Conservation (phyloP, 2,113 vertebrate species). For the Cygnus buccinator region DNA sequence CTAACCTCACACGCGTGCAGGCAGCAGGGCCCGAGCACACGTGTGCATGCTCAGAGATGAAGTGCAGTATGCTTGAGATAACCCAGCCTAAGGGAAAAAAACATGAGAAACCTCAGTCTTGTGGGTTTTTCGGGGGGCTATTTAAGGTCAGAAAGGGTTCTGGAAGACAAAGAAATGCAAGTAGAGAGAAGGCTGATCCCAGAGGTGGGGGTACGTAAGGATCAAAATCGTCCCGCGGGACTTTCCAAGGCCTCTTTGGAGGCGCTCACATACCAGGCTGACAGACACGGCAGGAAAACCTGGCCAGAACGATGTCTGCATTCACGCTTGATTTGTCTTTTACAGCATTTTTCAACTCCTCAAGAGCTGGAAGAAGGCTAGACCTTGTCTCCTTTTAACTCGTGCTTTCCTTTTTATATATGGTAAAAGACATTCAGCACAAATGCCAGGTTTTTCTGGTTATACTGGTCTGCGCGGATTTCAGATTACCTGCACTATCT, state of each 20-base stretch:
- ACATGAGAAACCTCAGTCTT: not conserved
- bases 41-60: fast-evolving
- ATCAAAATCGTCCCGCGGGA: fast-evolving
- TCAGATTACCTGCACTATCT: not conserved
- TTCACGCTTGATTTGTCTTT: not conserved
- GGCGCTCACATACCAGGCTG: fast-evolving
- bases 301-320: not conserved
- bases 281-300: fast-evolving
- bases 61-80: fast-evolving
- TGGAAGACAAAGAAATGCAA: not conserved
- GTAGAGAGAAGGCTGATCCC: not conserved
- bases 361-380: not conserved
- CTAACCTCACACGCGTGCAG: fast-evolving
- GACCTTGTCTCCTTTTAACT: not conserved
- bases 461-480: fast-evolving
- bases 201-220: too few species aligned
- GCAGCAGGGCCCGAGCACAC: fast-evolving
- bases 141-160: not conserved
- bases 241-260: not conserved
- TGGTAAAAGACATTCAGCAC: fast-evolving
- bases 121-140: not conserved
- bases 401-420: not conserved
- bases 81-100: not conserved
- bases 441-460: not conserved
- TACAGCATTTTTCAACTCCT: not conserved